Evolutionary conservation across 2,888 invertebrate genomes (phyloP), one percentile per base, ranked within the genome.

Genomic region (Pristionchus entomophagus): DNA sequence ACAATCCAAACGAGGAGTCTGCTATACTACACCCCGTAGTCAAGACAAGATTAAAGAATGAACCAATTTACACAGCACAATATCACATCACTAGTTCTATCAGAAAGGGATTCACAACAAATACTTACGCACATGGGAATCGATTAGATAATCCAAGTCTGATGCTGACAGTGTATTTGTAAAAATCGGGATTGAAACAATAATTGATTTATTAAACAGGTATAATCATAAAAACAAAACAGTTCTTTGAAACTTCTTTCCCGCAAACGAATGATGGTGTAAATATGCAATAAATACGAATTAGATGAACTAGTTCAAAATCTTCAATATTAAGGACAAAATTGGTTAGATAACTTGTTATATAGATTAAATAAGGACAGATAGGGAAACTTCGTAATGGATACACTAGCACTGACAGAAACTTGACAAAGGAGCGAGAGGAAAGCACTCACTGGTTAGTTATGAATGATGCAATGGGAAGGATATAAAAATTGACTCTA

Each of bases 11-110:
- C 22, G 2, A 38, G 2, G 22, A 78, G 29, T 1, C 45, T 45
- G 32, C 49, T 78, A 45, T 38, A 45, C 78, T 78, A 49, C 49
- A 78, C 45, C n/a, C 10, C 26, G 26, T 78, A 78, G 78, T 49
- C 49, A 0, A 78, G 22, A 29, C 6, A 41, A 2, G 4, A 35
- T 32, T 35, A 14, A 5, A 69, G 12, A 12, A 26, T 59, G 26
- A 5, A 45, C 14, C 45, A 10, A 45, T 45, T 45, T 45, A 10
- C 45, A 45, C 17, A 62, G 14, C 29, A 41, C 73, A 73, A 0
- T 73, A 17, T 2, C n/a, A 73, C 41, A 73, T 14, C 6, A 45
- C 14, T 45, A 29, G 19, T 32, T 62, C 17, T 12, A 32, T n/a
- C 4, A 26, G 12, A 32, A 22, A 69, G 14, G 19, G 32, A 69